Conservation (phyloP, 2,888 invertebrate species). For the Drosophila cognata region DNA sequence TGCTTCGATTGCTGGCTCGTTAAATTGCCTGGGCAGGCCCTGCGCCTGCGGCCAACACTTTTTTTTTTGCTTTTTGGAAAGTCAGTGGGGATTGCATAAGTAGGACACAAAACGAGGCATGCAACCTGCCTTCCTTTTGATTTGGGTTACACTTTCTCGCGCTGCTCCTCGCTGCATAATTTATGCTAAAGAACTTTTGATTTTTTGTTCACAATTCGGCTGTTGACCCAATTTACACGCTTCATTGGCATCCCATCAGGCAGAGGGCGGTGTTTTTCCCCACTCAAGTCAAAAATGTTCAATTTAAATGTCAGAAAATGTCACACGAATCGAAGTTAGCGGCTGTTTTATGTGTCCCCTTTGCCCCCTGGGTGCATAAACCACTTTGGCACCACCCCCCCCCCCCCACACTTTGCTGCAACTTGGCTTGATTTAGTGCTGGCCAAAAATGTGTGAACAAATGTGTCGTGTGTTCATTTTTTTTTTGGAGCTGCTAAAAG, state of each 20-base stretch:
- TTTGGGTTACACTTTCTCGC: conserved; percentile 60
- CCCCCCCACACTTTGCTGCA: not conserved
- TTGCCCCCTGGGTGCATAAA: not conserved
- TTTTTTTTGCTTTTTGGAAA: conserved; percentile 43
- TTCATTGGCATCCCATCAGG: conserved; percentile 25
- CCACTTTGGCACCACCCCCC: not conserved
- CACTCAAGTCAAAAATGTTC: conserved; percentile 8
- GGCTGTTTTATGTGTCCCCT: conserved; percentile 32
- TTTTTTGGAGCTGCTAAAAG: conserved; percentile 42
- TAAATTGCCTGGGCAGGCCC: conserved; percentile 50
- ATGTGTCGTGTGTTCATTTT: conserved; percentile 31
- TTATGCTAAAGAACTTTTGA: conserved; percentile 57
- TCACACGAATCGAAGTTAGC: conserved; percentile 49
- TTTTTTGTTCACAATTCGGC: conserved; percentile 35
- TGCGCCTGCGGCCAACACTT: conserved; percentile 52
- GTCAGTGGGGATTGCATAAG: conserved; percentile 55
- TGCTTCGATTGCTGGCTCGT: conserved; percentile 24
- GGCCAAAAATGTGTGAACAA: conserved; percentile 32
- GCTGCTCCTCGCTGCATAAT: conserved; percentile 23
- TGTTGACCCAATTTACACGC: conserved; percentile 46
- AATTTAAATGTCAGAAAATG: conserved; percentile 64
- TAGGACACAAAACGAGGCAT: conserved; percentile 57
- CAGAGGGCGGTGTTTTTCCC: conserved; percentile 16
- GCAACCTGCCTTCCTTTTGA: conserved; percentile 37
- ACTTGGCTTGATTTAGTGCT: conserved; percentile 30